Percentiles rank a stretch among this genome's conserved stretches.
These are phyloP conservation scores for Drosophila nr. perissopoda DNA, from an alignment of 2,888 invertebrate genomes.

Conservation along the genomic window DNA sequence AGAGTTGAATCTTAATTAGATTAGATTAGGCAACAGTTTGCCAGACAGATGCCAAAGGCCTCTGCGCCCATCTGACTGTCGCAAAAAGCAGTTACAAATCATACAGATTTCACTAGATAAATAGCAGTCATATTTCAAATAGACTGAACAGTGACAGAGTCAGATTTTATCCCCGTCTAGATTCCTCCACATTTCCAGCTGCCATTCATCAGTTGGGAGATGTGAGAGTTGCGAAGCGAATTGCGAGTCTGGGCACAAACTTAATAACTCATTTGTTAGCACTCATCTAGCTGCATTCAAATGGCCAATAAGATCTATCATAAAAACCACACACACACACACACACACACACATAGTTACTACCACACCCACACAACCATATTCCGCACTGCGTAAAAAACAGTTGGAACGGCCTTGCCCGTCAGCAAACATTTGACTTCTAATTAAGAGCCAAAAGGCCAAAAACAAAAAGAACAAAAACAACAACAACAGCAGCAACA, in stretches of 20 bases:
- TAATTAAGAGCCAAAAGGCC: conserved; percentile 68
- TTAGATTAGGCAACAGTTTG: conserved; percentile 46
- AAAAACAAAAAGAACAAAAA: conserved; percentile 31
- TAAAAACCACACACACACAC: conserved; percentile 42
- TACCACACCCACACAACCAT: conserved; percentile 35
- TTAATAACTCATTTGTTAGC: conserved; percentile 76
- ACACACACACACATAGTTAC: conserved; percentile 5
- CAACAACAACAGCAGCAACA: conserved; percentile 5
- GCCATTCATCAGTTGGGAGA: conserved; percentile 35
- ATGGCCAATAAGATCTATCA: conserved; percentile 73
- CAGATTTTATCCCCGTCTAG: conserved; percentile 15
- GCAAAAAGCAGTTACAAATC: conserved; percentile 22
- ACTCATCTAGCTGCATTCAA: conserved; percentile 70
- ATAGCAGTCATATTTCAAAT: conserved; percentile 43
- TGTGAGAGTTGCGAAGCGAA: conserved; percentile 15
- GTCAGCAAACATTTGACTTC: conserved; percentile 77
- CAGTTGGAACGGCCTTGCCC: conserved; percentile 58
- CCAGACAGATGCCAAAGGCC: conserved; percentile 44
- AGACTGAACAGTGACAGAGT: not conserved
- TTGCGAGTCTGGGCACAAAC: conserved; percentile 46
- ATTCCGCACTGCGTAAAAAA: conserved; percentile 66
- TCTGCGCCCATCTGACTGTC: conserved; percentile 2
- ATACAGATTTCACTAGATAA: conserved; percentile 42
- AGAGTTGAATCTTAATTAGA: not conserved
- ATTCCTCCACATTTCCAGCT: conserved; percentile 19